Conservation (phyloP, 2,113 vertebrate species). For the Syngnathoides biaculeatus region DNA sequence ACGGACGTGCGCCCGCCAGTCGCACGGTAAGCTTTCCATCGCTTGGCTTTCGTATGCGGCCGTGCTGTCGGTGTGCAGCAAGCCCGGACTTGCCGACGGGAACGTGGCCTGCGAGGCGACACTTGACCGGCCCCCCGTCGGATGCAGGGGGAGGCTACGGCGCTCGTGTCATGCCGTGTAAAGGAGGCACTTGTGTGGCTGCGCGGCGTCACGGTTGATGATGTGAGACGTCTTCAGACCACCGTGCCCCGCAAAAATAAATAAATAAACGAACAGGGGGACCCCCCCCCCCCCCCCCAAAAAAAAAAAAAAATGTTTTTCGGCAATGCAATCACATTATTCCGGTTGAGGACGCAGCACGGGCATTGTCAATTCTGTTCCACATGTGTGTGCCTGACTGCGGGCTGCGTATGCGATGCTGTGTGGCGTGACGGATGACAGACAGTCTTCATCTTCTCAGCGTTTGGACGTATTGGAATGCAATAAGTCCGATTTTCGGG, state of each 20-base stretch:
- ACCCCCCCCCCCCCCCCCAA: too few species aligned
- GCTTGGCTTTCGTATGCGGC: conserved; percentile 9
- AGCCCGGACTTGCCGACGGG: conserved; percentile 59
- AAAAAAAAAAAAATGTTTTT: conserved; percentile 27
- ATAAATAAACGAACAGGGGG: too few species aligned
- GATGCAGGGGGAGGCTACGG: conserved; percentile 13
- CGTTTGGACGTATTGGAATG: conserved; percentile 33
- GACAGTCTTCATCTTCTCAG: conserved; percentile 30
- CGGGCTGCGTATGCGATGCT: conserved; percentile 28
- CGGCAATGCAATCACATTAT: conserved; percentile 44
- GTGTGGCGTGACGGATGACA: conserved; percentile 47
- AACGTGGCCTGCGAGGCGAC: conserved; percentile 57
- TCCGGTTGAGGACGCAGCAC: conserved; percentile 12
- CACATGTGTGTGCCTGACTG: conserved; percentile 43
- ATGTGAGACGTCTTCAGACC: conserved; percentile 30
- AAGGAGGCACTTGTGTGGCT: conserved; percentile 36
- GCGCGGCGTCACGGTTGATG: conserved; percentile 66
- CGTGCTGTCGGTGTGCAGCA: too few species aligned
- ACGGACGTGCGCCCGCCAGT: conserved; percentile 34
- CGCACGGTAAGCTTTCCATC: conserved; percentile 58
- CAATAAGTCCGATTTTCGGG: conserved; percentile 18
- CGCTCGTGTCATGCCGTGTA: conserved; percentile 9
- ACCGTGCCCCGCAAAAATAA: too few species aligned
- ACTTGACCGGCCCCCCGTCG: conserved; percentile 18
- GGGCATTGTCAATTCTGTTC: conserved; percentile 44